Percentiles rank a stretch among this genome's conserved stretches.
Conservation (phyloP, 1,140 invertebrate species). For the Drosophila biarmipes region DNA sequence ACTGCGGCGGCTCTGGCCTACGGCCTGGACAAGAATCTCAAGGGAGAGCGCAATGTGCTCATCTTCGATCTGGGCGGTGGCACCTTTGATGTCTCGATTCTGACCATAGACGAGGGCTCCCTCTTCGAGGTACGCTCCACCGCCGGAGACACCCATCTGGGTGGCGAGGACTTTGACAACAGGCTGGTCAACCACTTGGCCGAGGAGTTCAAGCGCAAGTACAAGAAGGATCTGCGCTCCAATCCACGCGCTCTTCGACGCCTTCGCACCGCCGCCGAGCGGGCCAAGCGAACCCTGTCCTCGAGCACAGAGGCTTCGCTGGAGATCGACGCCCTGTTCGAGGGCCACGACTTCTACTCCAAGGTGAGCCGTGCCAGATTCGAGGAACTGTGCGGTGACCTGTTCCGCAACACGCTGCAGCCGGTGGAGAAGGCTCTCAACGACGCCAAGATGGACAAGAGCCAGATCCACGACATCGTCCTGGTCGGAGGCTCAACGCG, state of each 20-base stretch:
- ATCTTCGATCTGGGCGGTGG: slow-evolving; percentile 91
- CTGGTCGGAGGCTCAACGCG: slow-evolving; percentile 88
- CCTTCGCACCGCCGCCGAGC: slow-evolving; percentile 90
- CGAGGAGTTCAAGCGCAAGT: slow-evolving; percentile 92
- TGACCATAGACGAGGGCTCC: slow-evolving; percentile 93
- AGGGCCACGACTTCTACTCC: slow-evolving; percentile 93
- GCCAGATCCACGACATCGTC: slow-evolving; percentile 87
- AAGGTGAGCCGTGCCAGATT: slow-evolving; percentile 93
- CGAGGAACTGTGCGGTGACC: slow-evolving; percentile 94
- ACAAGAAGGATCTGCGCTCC: slow-evolving; percentile 90
- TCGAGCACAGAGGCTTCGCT: slow-evolving; percentile 88
- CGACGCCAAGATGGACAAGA: slow-evolving; percentile 91
- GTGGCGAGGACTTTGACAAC: slow-evolving; percentile 95
- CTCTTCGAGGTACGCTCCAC: slow-evolving; percentile 92
- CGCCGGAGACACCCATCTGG: slow-evolving; percentile 89
- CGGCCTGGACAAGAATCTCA: slow-evolving; percentile 90
- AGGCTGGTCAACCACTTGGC: slow-evolving; percentile 90
- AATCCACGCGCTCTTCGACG: slow-evolving; percentile 92
- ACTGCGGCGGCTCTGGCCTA: slow-evolving; percentile 90
- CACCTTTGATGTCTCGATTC: slow-evolving; percentile 93
- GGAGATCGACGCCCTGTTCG: slow-evolving; percentile 90
- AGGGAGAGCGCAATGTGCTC: slow-evolving; percentile 90
- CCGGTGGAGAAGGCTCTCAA: slow-evolving; percentile 90
- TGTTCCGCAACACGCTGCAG: slow-evolving; percentile 88
- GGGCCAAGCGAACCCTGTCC: slow-evolving; percentile 88